Conservation (phyloP, 1,140 invertebrate species). For the Cyphomyrmex costatus region DNA sequence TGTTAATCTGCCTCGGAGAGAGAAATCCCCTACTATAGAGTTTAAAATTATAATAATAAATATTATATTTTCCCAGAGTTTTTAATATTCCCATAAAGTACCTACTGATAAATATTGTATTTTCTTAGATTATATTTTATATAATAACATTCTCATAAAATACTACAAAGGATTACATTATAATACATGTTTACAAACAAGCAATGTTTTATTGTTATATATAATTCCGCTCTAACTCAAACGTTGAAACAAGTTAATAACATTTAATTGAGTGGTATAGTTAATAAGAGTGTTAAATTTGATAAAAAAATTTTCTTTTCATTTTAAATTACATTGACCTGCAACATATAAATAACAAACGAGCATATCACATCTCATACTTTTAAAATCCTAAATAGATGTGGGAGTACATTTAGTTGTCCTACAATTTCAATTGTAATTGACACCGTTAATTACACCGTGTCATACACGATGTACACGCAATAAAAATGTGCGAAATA, state of each 20-base stretch:
- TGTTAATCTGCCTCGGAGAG: constrained; percentile 16
- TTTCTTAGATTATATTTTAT: constrained; percentile 2
- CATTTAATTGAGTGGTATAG: constrained; percentile 6
- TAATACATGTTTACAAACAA: background rate
- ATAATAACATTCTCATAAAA: background rate
- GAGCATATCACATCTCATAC: background rate
- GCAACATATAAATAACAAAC: constrained; percentile 19
- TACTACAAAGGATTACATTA: background rate
- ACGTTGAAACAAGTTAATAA: background rate
- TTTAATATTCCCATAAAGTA: background rate
- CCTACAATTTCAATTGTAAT: constrained; percentile 1
- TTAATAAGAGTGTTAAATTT: background rate
- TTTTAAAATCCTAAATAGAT: background rate
- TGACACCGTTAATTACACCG: constrained; percentile 29
- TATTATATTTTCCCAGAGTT: background rate
- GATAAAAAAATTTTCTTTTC: constrained; percentile 7
- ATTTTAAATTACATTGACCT: constrained; percentile 1
- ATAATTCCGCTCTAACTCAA: background rate
- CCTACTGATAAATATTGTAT: background rate
- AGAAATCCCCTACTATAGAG: background rate
- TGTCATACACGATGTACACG: background rate
- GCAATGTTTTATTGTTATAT: background rate
- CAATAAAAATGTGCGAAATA: constrained; percentile 16
- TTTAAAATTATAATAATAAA: constrained; percentile 3
- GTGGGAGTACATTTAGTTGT: background rate